Conservation (phyloP, 2,113 vertebrate species). For the Varanus salvator region DNA sequence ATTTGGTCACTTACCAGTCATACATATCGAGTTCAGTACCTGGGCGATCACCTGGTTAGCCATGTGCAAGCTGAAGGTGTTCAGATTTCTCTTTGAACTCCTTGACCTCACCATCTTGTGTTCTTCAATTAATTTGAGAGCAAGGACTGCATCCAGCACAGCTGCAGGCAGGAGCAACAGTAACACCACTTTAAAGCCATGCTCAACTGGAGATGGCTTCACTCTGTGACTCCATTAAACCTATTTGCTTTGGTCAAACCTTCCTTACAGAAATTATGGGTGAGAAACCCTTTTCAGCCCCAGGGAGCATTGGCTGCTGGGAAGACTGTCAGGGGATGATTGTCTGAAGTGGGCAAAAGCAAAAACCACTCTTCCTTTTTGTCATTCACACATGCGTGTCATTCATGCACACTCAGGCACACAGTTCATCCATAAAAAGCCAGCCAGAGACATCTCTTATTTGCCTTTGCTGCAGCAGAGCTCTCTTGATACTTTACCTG, state of each 20-base stretch:
- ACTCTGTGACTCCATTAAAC: neutral
- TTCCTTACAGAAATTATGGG: neutral
- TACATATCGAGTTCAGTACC: neutral
- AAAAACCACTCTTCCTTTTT: neutral
- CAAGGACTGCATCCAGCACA: conserved; percentile 3
- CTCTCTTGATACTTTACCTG: conserved; percentile 44
- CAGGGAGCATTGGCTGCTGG: neutral
- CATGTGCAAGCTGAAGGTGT: neutral
- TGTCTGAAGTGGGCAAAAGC: neutral
- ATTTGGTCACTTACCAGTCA: conserved; percentile 13
- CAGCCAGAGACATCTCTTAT: neutral
- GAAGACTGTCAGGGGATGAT: neutral
- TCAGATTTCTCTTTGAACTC: neutral
- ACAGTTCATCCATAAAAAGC: too few relatives aligned
- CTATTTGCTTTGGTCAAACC: too few relatives aligned
- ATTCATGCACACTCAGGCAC: neutral
- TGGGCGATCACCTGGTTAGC: conserved; percentile 14
- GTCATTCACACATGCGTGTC: neutral
- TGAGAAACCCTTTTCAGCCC: neutral
- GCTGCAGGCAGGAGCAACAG: neutral
- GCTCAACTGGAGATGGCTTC: neutral
- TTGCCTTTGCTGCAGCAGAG: neutral
- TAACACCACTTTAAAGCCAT: neutral
- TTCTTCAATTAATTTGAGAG: conserved; percentile 14
- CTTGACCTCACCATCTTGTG: neutral